Evolutionary conservation across 2,888 invertebrate species (phyloP).

Genomic region (Reticulitermes lucifugus): DNA sequence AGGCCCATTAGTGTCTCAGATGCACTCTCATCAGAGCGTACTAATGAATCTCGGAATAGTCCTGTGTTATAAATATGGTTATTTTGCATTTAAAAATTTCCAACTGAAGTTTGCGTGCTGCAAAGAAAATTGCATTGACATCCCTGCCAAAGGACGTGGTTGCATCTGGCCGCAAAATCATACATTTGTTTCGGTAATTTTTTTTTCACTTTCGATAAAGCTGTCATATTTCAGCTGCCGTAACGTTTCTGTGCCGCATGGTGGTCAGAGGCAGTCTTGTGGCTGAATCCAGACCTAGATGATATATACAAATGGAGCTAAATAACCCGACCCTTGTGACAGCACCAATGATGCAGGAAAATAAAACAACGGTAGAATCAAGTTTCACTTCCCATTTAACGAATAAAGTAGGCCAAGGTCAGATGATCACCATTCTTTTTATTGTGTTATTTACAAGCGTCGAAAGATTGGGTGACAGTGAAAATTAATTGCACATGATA

Average conservation of each 20-base stretch:
- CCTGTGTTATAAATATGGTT: too few species aligned
- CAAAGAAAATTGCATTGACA: not conserved
- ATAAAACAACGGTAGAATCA: not conserved
- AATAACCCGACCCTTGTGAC: too few species aligned
- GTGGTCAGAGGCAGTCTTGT: not conserved
- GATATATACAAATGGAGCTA: not conserved
- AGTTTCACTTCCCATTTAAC: constrained; percentile 9
- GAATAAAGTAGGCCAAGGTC: constrained; percentile 12
- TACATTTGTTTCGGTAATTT: not conserved
- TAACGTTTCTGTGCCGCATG: too few species aligned
- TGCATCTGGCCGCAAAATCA: not conserved
- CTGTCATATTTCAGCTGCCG: not conserved
- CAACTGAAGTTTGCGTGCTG: not conserved
- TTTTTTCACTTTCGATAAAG: not conserved
- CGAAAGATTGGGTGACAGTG: too few species aligned
- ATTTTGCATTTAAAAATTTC: not conserved
- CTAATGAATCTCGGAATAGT: too few species aligned
- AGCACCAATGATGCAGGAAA: not conserved
- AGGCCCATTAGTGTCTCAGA: too few species aligned
- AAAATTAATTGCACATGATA: too few species aligned
- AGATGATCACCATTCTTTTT: too few species aligned
- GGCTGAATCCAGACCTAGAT: not conserved
- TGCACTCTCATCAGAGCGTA: too few species aligned
- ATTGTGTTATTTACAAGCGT: too few species aligned
- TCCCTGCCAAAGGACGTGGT: not conserved